Evolutionary conservation across 2,797 vertebrate species (phyloP).

Genomic region (Mormyrops attenuatus): DNA sequence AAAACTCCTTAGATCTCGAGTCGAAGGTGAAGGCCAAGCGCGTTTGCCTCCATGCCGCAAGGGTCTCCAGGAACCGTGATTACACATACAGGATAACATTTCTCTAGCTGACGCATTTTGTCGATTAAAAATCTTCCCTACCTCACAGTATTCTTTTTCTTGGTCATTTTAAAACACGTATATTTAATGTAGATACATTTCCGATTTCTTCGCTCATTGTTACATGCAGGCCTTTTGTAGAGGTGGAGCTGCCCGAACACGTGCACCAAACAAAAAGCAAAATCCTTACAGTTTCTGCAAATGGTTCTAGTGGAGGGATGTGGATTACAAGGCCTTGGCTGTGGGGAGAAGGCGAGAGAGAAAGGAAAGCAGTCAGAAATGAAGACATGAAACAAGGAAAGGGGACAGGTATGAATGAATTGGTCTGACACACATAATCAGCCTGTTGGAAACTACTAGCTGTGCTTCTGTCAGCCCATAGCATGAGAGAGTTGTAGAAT

Average conservation of each 20-base stretch:
- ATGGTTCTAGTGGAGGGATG: slow-evolving; percentile 27
- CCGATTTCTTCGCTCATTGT: slow-evolving; percentile 32
- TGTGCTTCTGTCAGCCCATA: slow-evolving; percentile 19
- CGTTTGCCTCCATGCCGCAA: slow-evolving; percentile 50
- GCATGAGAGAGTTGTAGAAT: slow-evolving; percentile 25
- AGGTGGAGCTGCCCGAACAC: slow-evolving; percentile 37
- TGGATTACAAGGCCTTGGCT: slow-evolving; percentile 54
- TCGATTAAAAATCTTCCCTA: slow-evolving; percentile 10
- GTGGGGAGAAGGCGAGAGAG: slow-evolving; percentile 22
- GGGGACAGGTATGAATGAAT: neutral
- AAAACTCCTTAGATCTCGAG: slow-evolving; percentile 33
- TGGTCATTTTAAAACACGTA: slow-evolving; percentile 31
- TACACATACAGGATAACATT: slow-evolving; percentile 35
- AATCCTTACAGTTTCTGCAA: slow-evolving; percentile 34
- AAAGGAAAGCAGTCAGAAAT: slow-evolving; percentile 19
- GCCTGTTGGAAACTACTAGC: neutral
- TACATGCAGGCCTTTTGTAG: slow-evolving; percentile 46
- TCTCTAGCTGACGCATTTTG: slow-evolving; percentile 27
- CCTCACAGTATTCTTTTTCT: slow-evolving; percentile 26
- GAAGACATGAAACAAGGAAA: neutral
- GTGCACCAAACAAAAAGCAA: slow-evolving; percentile 30
- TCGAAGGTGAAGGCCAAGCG: slow-evolving; percentile 33
- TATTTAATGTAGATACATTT: slow-evolving; percentile 8
- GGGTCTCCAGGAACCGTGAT: slow-evolving; percentile 36
- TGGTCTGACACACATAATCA: neutral